Percentiles rank a stretch among this genome's conserved stretches.
Evolutionary conservation across 2,888 invertebrate species (phyloP).

Genomic region (Flabesymbios commensalis): DNA sequence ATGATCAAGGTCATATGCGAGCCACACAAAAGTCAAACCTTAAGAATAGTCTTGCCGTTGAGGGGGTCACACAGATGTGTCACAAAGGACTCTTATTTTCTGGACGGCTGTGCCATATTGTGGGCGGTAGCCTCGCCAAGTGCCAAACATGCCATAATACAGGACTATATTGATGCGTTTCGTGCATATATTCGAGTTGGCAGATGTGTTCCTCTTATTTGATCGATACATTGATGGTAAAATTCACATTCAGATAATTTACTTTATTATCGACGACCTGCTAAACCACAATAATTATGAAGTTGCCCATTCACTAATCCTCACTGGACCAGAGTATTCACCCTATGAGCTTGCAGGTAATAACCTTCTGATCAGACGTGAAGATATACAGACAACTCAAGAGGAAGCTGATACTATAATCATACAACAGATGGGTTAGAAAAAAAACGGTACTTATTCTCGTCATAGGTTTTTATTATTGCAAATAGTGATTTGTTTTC

Average conservation of each 20-base stretch:
- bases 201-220: constrained; percentile 5
- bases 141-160: background rate
- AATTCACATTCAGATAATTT: background rate
- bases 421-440: background rate
- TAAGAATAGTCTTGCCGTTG: constrained; percentile 3
- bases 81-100: background rate
- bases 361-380: background rate
- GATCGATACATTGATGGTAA: background rate
- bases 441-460: background rate
- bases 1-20: constrained; percentile 2
- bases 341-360: background rate
- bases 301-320: background rate
- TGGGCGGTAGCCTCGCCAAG: constrained; percentile 1
- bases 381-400: background rate
- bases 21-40: background rate
- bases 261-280: background rate
- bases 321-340: background rate
- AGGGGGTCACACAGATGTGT: background rate
- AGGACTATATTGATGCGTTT: constrained; percentile 9
- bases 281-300: background rate
- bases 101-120: constrained; percentile 7
- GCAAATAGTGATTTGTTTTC: background rate
- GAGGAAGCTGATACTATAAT: background rate
- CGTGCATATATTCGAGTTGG: background rate
- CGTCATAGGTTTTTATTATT: background rate